Evolutionary conservation across 2,113 vertebrate species (phyloP).

Genomic region (Himantopus leucocephalus): DNA sequence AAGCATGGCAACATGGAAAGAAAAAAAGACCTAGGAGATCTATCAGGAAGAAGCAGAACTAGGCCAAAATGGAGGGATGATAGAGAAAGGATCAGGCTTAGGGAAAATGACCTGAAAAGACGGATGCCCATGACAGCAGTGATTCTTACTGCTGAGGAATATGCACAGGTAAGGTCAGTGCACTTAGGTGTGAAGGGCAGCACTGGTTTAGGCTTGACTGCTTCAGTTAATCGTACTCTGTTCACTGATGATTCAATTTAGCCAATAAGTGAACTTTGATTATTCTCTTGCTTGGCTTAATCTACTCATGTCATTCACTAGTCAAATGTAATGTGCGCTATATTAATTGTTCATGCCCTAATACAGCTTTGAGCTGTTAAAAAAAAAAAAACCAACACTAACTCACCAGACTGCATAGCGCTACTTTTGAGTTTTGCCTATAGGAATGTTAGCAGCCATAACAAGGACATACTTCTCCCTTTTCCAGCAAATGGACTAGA

Average conservation of each 20-base stretch:
- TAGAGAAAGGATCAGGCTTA: background rate
- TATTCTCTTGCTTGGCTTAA: background rate
- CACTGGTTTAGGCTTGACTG: background rate
- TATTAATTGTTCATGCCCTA: background rate
- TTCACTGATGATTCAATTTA: background rate
- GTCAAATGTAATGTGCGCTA: background rate
- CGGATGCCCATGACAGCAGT: background rate
- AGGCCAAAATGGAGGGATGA: background rate
- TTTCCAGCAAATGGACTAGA: background rate
- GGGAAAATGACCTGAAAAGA: background rate
- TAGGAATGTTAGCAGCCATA: background rate
- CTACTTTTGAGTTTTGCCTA: background rate
- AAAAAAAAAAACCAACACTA: background rate
- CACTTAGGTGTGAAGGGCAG: background rate
- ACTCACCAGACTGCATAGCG: background rate
- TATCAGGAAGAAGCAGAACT: background rate
- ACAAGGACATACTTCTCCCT: background rate
- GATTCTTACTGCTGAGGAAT: background rate
- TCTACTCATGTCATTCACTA: background rate
- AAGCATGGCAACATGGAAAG: background rate
- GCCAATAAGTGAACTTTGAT: background rate
- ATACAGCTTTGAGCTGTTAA: background rate
- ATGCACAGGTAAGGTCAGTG: background rate
- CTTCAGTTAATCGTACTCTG: background rate
- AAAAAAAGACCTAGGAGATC: background rate